Evolutionary conservation across 2,113 vertebrate species (phyloP), one percentile per base, ranked within the genome.

Genomic region (Nerophis lumbriciformis): DNA sequence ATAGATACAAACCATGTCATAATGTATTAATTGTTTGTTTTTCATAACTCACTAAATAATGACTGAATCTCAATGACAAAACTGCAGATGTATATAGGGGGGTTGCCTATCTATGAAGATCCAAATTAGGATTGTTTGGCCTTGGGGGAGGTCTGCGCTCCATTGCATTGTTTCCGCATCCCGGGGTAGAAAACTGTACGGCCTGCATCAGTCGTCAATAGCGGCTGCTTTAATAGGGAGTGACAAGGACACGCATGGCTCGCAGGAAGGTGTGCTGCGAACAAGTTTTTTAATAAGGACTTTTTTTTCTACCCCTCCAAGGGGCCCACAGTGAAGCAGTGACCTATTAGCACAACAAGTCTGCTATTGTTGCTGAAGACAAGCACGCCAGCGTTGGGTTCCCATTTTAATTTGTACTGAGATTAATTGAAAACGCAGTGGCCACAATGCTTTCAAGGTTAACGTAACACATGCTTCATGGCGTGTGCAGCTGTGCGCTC

Each of bases 361-460:
- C 3, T 4, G 37, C 76, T 38, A 50, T 73, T 78, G 79, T 75
- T 60, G 58, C 59, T 19, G 67, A 66, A 64, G 67, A 75, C 80
- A 69, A 50, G 15, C 14, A 59, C 53, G 28, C 60, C 65, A 52
- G 66, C 79, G 71, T 39, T 68, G 77, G 66, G 57, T 83, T 75
- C 62, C 64, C 19, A 5, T 61, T 80, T 69, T 72, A 73, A 83
- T 79, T 67, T 78, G 71, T 64, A 59, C 10, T 68, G 69, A 68
- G 77, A 83, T 85, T 84, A 84, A 84, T 84, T 84, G 83, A 80
- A 82, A 75, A 21, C 52, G 66, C 42, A 79, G 69, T 69, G 67
- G 48, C 60, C 67, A 68, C 73, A 70, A 74, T 64, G 75, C 69
- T 77, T 81, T 79, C 78, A 84, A 85, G 78, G 81, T 80, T 84